phyloP scores from a whole-genome alignment of 2,888 invertebrate species.

The Zygogramma bicolorata region DNA sequence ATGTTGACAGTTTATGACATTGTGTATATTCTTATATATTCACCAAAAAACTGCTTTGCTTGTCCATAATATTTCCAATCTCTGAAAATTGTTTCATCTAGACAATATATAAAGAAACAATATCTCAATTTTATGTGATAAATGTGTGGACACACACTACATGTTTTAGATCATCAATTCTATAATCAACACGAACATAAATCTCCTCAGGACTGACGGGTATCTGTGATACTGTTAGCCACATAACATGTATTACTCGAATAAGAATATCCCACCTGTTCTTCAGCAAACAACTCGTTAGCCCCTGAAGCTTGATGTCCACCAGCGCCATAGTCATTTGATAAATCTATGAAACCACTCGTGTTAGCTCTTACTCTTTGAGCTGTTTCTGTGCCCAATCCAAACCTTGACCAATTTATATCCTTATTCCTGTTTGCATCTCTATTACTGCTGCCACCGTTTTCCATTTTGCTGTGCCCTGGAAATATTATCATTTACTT shows the following conservation, averaged over 20 bases:
- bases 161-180: not conserved
- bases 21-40: too few relatives aligned
- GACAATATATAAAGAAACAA: too few relatives aligned
- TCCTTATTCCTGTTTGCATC: constrained; percentile 58
- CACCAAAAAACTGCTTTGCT: too few relatives aligned
- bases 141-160: too few relatives aligned
- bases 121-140: too few relatives aligned
- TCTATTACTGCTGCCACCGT: constrained; percentile 37
- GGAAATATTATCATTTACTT: constrained; percentile 13
- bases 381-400: constrained; percentile 67
- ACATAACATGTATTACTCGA: constrained; percentile 2
- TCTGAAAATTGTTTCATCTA: too few relatives aligned
- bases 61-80: too few relatives aligned
- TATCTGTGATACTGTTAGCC: constrained; percentile 22
- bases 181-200: not conserved
- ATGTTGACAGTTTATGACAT: too few relatives aligned
- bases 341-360: constrained; percentile 82
- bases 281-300: constrained; percentile 92
- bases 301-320: constrained; percentile 89
- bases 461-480: constrained; percentile 45
- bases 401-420: constrained; percentile 72
- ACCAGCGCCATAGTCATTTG: constrained; percentile 81
- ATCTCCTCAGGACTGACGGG: constrained; percentile 4
- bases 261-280: constrained; percentile 74
- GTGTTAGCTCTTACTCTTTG: constrained; percentile 72